Percentiles rank a stretch among this genome's conserved stretches.
Conservation (phyloP, 2,113 vertebrate genomes). For the Turnix velox region DNA sequence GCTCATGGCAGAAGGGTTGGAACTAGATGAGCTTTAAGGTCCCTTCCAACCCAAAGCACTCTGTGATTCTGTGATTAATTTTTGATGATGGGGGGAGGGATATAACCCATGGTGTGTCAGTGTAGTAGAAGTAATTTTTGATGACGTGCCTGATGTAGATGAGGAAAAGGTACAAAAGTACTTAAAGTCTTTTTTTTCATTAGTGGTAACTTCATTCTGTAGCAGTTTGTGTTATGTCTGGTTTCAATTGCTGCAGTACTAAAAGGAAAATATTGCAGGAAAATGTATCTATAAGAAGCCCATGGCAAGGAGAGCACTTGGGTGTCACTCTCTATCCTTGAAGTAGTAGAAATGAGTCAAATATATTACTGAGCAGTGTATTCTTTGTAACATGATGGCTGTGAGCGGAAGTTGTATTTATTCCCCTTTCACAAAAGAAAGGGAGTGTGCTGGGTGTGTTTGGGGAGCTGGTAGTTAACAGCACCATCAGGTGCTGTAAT, state of each 20-base stretch:
- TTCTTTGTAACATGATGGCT: rapidly evolving
- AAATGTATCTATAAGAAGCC: neutral
- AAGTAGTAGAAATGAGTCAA: neutral
- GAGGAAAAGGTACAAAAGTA: neutral
- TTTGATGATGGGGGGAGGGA: neutral
- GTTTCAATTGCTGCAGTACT: neutral
- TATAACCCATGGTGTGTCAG: rapidly evolving
- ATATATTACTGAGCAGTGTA: rapidly evolving
- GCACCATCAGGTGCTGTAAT: rapidly evolving
- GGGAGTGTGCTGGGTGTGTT: neutral
- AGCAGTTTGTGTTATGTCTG: neutral
- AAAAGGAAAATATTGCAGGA: neutral
- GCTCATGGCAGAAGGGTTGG: no score
- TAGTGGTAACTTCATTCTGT: neutral
- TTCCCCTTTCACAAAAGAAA: neutral
- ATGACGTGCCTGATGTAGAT: neutral
- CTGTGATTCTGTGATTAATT: no score
- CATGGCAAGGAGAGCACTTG: neutral
- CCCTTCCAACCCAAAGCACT: no score
- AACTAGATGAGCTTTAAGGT: no score
- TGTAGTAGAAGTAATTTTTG: neutral
- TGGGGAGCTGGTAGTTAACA: neutral
- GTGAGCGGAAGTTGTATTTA: neutral
- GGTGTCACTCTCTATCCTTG: neutral
- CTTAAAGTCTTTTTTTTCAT: neutral